phyloP scores from a whole-genome alignment of 23 tunicate genomes.

The Clavelina lepadiformis region DNA sequence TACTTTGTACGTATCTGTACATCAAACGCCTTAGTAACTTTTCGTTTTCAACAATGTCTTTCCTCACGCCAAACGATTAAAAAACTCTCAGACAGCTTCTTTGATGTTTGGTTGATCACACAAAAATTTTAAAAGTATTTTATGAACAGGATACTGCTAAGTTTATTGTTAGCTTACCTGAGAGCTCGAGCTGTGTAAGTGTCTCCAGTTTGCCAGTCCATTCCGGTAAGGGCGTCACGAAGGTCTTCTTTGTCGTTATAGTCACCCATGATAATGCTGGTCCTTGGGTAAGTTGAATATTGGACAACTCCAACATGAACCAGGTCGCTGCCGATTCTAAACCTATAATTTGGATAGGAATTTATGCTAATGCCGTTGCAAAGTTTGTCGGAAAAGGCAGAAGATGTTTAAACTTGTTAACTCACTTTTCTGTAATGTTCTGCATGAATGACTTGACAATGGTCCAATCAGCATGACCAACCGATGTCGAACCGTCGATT shows the following conservation, averaged over 20 bases:
- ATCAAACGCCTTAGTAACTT: neutral
- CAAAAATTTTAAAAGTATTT: too few relatives aligned
- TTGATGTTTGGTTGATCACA: too few relatives aligned
- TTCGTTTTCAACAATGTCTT: neutral
- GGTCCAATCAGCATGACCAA: conserved; percentile 60
- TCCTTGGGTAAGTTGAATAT: conserved; percentile 46
- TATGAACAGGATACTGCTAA: neutral
- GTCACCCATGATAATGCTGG: conserved; percentile 60
- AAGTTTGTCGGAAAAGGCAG: too few relatives aligned
- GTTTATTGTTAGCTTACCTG: conserved; percentile 16
- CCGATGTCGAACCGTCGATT: conserved; percentile 74
- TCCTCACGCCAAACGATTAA: neutral
- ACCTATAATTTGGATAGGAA: conserved; percentile 22
- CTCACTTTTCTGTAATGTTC: conserved; percentile 67
- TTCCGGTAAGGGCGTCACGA: conserved; percentile 35
- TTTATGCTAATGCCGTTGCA: too few relatives aligned
- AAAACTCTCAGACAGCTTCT: neutral
- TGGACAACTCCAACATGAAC: conserved; percentile 80
- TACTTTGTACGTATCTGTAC: conserved; percentile 35
- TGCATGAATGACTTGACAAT: conserved; percentile 58
- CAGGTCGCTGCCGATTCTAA: conserved; percentile 51
- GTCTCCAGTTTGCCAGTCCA: conserved; percentile 70
- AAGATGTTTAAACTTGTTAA: neutral
- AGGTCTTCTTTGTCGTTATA: conserved; percentile 33
- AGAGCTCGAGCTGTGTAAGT: conserved; percentile 72